Conservation (phyloP, 2,888 invertebrate species). For the Helicoverpa assulta region DNA sequence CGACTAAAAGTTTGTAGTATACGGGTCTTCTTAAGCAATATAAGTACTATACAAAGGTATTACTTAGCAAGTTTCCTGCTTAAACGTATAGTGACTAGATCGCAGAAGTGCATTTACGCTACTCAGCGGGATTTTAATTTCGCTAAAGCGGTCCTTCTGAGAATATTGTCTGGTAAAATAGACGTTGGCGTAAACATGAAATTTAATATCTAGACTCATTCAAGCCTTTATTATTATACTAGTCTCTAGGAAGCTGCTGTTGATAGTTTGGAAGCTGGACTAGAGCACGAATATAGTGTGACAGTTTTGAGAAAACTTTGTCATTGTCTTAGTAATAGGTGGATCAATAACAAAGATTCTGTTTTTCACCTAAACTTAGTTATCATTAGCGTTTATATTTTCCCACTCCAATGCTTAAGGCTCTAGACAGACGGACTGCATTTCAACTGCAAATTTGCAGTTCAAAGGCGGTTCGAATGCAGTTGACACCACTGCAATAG, state of each 20-base stretch:
- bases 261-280: not conserved
- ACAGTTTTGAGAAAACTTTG: not conserved
- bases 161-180: constrained; percentile 29
- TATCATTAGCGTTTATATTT: too few species aligned
- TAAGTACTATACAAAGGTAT: constrained; percentile 1
- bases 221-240: constrained; percentile 11
- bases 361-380: too few species aligned
- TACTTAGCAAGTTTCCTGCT: not conserved
- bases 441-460: too few species aligned
- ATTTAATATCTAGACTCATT: constrained; percentile 28
- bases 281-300: constrained; percentile 10
- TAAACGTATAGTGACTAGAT: not conserved
- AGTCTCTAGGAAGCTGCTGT: not conserved
- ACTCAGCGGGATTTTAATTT: constrained; percentile 35
- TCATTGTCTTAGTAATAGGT: too few species aligned
- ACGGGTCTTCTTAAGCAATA: not conserved
- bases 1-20: too few species aligned
- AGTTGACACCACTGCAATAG: too few species aligned
- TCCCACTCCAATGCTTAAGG: too few species aligned
- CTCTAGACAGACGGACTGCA: too few species aligned
- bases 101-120: constrained; percentile 27
- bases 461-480: too few species aligned
- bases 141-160: constrained; percentile 26
- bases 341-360: too few species aligned
- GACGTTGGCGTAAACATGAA: constrained; percentile 24